Percentiles rank a stretch among this genome's conserved stretches.
These are phyloP conservation scores for Drosophila fulvimacula DNA, from an alignment of 2,888 invertebrate species.

Conservation along the genomic window DNA sequence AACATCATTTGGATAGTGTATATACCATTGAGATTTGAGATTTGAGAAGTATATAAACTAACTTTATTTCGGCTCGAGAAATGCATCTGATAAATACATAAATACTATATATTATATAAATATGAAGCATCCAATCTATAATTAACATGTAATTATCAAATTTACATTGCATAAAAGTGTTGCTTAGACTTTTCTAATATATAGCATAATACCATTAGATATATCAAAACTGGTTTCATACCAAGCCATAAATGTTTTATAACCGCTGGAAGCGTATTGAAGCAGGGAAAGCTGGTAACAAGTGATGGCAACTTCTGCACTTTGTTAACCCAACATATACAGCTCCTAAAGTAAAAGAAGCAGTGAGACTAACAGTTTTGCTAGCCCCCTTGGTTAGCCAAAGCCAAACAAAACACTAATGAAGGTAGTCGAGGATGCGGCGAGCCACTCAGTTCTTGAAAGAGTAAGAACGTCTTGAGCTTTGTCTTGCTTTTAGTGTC, in stretches of 20 bases:
- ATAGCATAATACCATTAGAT: background rate
- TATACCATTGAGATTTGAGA: background rate
- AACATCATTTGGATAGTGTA: background rate
- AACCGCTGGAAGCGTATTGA: background rate
- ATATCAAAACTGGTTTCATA: background rate
- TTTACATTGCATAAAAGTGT: too few relatives aligned
- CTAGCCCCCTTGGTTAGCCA: conserved; percentile 62
- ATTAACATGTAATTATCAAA: background rate
- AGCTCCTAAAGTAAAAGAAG: conserved; percentile 40
- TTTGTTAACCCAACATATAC: conserved; percentile 58
- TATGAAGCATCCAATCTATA: too few relatives aligned
- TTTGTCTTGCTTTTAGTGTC: conserved; percentile 42
- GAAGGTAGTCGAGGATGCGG: conserved; percentile 70
- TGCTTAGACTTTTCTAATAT: background rate
- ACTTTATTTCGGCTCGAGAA: too few relatives aligned
- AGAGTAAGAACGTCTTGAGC: conserved; percentile 44
- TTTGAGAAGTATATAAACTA: background rate
- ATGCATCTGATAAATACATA: too few relatives aligned
- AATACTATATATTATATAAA: too few relatives aligned
- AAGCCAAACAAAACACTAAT: conserved; percentile 79
- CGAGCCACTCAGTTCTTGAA: conserved; percentile 40
- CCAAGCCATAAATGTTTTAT: background rate
- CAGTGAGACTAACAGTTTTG: conserved; percentile 1
- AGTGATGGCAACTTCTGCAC: conserved; percentile 46
- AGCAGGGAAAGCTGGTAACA: conserved; percentile 19